phyloP scores from a whole-genome alignment of 2,888 invertebrate species.

The Neelides folsomi region DNA sequence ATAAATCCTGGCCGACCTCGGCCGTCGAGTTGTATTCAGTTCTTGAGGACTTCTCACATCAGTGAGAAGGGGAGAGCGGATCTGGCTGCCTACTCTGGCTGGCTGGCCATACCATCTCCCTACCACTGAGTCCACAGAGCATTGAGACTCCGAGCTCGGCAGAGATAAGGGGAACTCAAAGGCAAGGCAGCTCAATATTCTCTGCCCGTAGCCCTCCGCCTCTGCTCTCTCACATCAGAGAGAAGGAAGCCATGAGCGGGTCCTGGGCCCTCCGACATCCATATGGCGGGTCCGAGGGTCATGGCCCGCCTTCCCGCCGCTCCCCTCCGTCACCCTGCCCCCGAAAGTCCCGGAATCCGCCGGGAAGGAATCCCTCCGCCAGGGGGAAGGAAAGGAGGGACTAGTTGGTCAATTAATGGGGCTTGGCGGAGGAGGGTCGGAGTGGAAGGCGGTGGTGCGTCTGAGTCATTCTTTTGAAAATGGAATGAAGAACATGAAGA shows the following conservation, averaged over 20 bases:
- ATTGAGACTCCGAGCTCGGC: no score
- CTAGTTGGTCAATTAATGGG: conserved; percentile 13
- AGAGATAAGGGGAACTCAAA: conserved; percentile 12
- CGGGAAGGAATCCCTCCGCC: background rate
- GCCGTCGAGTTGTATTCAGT: no score
- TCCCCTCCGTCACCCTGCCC: background rate
- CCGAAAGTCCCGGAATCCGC: background rate
- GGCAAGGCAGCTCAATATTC: conserved; percentile 15
- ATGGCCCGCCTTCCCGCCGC: background rate
- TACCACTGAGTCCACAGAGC: no score
- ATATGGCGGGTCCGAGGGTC: background rate
- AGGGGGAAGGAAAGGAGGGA: background rate
- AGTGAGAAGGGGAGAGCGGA: background rate
- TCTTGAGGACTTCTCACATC: background rate
- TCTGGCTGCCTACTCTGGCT: background rate
- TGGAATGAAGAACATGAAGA: conserved; percentile 3
- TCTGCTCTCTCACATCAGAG: conserved; percentile 1
- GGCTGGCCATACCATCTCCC: background rate
- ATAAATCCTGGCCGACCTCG: no score
- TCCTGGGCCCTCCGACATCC: background rate
- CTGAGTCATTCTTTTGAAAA: conserved; percentile 24
- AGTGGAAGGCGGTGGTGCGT: conserved; percentile 13
- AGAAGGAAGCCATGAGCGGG: background rate
- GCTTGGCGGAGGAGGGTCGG: conserved; percentile 11
- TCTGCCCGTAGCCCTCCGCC: conserved; percentile 12